Evolutionary conservation across 2,888 invertebrate genomes (phyloP), one percentile per base, ranked within the genome.

Genomic region (Nymphalis urticae): DNA sequence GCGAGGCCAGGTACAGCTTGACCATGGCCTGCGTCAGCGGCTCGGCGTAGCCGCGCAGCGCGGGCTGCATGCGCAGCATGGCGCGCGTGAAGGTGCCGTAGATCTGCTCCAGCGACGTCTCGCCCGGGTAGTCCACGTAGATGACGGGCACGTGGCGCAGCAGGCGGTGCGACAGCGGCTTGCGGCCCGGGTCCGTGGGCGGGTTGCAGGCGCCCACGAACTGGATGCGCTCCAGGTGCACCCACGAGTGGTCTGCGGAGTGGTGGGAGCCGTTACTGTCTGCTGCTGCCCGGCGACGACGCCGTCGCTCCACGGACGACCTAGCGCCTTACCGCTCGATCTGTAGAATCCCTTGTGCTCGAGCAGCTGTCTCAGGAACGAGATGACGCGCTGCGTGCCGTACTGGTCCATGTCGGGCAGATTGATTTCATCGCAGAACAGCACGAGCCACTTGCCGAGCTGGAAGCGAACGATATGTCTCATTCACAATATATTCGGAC

Each of bases 351-450:
- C 97, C 84, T 95, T 97, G 82, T 99, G 98, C 86, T 99, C 99
- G 1, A 99, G 98, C 73, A 99, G 94, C 89, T 99, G 99, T 21
- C 99, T 94, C 78, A 99, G 91, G 95, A 99, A 99, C 27, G 99
- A 99, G 76, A 99, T 99, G n/a, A 99, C 99, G 62, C 99, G 94
- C 89, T 99, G 99, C 0, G 97, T 97, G 77, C 98, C 99, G 84
- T 99, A 99, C 82, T 97, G 96, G 86, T 99, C 99, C 97, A 98
- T 98, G 82, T 99, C 98, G 0, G 99, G 99, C 84, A 99, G 95
- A 93, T 99, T 99, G 84, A 99, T 99, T 94, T 99, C 99, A 89
- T 99, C 99, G 88, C 99, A 99, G 95, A 99, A 99, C 56, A 99
- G 93, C 2, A 99, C 98, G 68, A 99, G 93, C 99, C 99, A 99